Evolutionary conservation across 2,888 invertebrate species (phyloP), one percentile per base, ranked within the genome.

Genomic region (Choristoneura rosaceana): DNA sequence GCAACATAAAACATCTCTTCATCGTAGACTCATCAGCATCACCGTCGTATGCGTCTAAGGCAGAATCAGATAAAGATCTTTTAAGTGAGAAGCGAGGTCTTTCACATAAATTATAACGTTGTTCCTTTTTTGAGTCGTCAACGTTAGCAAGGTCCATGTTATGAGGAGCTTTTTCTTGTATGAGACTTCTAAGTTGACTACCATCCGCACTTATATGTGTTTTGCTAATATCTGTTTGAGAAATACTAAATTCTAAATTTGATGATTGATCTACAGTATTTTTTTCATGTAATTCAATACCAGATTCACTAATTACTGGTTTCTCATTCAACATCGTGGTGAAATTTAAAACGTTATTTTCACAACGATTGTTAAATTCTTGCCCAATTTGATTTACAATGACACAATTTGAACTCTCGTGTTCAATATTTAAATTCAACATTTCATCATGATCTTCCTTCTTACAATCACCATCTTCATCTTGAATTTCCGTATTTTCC

Each of bases 11-110:
- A 62, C 78, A 71, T 59, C 78, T 73, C 73, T 80, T 79, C 66
- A 81, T 79, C 52, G 78, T 74, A 58, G 77, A 74, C 68, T 81
- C 80, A 70, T 81, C 77, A 15, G 73, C 60, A 64, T 78, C 74
- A 65, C 75, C 77, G 67, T 80, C 77, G 55, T 77, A 77, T 7
- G 70, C 75, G 76, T 86, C 81, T 77, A 93, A 80, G 59, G 87
- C 92, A 70, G 93, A 90, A 79, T 94, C 93, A 41, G 93, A 93
- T 62, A 90, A 79, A 34, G 92, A 93, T 75, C 93, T 85, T 83
- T 93, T 93, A 34, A 91, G 84, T 50, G 79, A 74, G 70, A 74
- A 77, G 33, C 78, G 76, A 34, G 71, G 79, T 70, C 75, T 80
- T 43, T 65, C 14, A 50, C 33, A 60, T 33, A 68, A 25, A 14